A percentile compares a stretch with the other conserved stretches of the same genome.
These are phyloP conservation scores for Chironomus tepperi DNA, from an alignment of 1,140 invertebrate species.

Conservation along the genomic window DNA sequence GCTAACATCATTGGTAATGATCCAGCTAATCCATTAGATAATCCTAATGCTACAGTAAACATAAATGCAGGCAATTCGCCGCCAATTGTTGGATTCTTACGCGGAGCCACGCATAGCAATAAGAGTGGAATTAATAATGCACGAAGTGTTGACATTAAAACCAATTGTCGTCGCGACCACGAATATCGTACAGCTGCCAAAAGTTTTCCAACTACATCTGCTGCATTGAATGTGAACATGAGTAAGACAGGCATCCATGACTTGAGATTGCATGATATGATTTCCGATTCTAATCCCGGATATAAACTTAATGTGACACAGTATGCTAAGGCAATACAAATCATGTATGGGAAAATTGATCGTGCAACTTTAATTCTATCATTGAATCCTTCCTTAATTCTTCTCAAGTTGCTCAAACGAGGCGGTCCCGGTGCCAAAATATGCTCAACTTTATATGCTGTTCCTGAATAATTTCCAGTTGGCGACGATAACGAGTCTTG, in stretches of 20 bases:
- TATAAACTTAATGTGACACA: constrained; percentile 81
- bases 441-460: constrained; percentile 69
- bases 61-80: constrained; percentile 53
- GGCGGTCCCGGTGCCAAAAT: constrained; percentile 53
- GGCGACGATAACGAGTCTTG: constrained; percentile 32
- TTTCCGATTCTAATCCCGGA: constrained; percentile 81
- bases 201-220: constrained; percentile 78
- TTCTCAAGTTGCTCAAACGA: constrained; percentile 32
- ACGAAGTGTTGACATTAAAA: constrained; percentile 58
- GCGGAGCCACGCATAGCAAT: constrained; percentile 66
- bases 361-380: constrained; percentile 69
- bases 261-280: constrained; percentile 68
- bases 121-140: constrained; percentile 70
- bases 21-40: constrained; percentile 79
- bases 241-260: constrained; percentile 87
- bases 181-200: constrained; percentile 70
- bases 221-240: constrained; percentile 79
- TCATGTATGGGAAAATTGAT: constrained; percentile 80
- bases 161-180: constrained; percentile 65
- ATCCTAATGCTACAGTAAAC: constrained; percentile 64
- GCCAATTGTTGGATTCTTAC: constrained; percentile 58
- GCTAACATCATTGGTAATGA: constrained; percentile 87
- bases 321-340: constrained; percentile 75
- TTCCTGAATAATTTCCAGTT: constrained; percentile 30
- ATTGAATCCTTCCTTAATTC: constrained; percentile 48